A percentile compares a stretch with the other conserved stretches of the same genome.
Conservation (phyloP, 2,797 vertebrate species). For the Crocidura indochinensis region DNA sequence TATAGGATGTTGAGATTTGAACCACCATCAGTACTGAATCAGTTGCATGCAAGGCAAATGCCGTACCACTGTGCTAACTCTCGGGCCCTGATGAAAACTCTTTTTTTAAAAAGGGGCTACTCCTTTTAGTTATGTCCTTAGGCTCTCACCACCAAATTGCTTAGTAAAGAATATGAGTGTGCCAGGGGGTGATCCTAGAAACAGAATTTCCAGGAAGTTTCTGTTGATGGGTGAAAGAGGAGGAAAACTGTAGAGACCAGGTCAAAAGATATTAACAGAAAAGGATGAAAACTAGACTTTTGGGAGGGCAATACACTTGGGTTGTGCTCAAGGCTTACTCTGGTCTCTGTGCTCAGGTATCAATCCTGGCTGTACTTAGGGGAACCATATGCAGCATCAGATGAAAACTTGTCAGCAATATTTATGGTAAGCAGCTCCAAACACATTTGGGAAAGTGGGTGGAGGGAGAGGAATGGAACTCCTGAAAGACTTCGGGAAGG, state of each 20-base stretch:
- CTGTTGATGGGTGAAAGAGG: background rate
- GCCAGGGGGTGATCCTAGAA: background rate
- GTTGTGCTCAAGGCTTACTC: no score
- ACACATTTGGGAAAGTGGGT: no score
- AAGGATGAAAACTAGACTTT: constrained; percentile 49
- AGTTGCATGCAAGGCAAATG: no score
- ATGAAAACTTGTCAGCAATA: no score
- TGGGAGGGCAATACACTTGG: background rate
- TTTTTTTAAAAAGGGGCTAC: constrained; percentile 29
- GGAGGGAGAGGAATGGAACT: no score
- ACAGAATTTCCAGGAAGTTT: constrained; percentile 13
- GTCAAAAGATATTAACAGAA: background rate
- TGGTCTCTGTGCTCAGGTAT: no score
- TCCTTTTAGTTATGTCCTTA: background rate
- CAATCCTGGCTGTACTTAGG: no score
- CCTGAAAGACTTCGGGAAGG: no score
- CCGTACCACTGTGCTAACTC: no score
- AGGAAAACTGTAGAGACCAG: constrained; percentile 21
- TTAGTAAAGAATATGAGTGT: background rate
- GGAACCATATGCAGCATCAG: no score
- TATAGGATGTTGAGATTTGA: no score
- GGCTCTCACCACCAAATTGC: constrained; percentile 10
- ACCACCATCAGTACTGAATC: no score
- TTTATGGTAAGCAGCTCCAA: background rate
- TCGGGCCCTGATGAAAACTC: background rate